Conservation (phyloP, 30 jellyfish, hydroid and myxozoan genomes). For the Pelagia noctiluca region DNA sequence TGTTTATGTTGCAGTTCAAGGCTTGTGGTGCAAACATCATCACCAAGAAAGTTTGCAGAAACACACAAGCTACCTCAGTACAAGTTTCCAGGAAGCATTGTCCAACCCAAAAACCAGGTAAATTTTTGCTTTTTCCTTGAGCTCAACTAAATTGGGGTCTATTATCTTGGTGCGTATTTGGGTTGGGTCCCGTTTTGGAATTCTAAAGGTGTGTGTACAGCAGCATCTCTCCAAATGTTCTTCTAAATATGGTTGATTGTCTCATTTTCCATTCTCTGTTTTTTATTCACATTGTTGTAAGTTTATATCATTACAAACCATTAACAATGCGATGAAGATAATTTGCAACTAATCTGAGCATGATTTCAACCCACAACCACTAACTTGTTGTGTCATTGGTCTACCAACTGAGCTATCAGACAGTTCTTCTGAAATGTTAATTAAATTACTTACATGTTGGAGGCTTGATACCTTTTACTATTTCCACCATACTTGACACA, state of each 20-base stretch:
- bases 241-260: background rate
- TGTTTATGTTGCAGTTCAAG: background rate
- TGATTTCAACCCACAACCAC: no score
- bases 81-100: background rate
- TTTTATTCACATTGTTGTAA: background rate
- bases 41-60: background rate
- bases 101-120: constrained; percentile 10
- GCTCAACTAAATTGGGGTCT: background rate
- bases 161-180: background rate
- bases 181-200: background rate
- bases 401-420: no score
- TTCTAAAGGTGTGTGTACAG: no score
- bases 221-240: background rate
- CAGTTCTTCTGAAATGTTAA: no score
- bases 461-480: no score
- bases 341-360: no score
- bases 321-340: no score
- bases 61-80: background rate
- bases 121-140: background rate
- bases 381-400: no score
- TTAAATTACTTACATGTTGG: no score
- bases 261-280: no score
- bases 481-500: no score
- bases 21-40: background rate
- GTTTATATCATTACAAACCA: background rate